Evolutionary conservation across 1,140 invertebrate genomes (phyloP).

Genomic region (Nasonia longicornis): DNA sequence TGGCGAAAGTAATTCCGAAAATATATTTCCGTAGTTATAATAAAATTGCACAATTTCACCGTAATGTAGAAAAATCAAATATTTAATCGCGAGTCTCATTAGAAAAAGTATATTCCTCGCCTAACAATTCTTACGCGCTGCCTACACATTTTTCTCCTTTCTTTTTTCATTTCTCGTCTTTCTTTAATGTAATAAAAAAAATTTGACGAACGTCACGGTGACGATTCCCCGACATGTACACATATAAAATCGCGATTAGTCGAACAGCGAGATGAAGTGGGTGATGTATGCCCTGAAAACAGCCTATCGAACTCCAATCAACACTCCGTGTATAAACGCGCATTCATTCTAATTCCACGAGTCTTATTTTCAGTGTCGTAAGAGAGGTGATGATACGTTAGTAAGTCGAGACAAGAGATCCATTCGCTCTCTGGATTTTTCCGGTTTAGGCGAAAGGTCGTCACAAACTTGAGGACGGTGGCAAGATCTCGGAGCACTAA

Average conservation of each 20-base stretch:
- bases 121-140: not conserved
- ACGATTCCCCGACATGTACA: not conserved
- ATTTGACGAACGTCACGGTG: not conserved
- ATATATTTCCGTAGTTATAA: constrained; percentile 46
- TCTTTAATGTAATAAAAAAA: constrained; percentile 37
- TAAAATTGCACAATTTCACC: constrained; percentile 56
- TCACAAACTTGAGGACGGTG: not conserved
- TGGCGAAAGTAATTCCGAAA: constrained; percentile 34
- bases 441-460: not conserved
- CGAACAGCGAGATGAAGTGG: not conserved
- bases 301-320: constrained; percentile 15
- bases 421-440: not conserved
- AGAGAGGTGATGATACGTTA: constrained; percentile 1
- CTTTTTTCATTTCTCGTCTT: not conserved
- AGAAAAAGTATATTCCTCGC: constrained; percentile 13
- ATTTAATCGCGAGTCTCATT: constrained; percentile 20
- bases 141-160: not conserved
- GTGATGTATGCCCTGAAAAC: not conserved
- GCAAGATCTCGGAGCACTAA: constrained; percentile 55
- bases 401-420: not conserved
- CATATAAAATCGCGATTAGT: constrained; percentile 25
- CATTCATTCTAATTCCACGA: constrained; percentile 6
- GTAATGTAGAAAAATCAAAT: constrained; percentile 38
- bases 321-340: not conserved
- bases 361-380: not conserved